phyloP scores from a whole-genome alignment of 2,113 vertebrate genomes.

The Peucedramus taeniatus region DNA sequence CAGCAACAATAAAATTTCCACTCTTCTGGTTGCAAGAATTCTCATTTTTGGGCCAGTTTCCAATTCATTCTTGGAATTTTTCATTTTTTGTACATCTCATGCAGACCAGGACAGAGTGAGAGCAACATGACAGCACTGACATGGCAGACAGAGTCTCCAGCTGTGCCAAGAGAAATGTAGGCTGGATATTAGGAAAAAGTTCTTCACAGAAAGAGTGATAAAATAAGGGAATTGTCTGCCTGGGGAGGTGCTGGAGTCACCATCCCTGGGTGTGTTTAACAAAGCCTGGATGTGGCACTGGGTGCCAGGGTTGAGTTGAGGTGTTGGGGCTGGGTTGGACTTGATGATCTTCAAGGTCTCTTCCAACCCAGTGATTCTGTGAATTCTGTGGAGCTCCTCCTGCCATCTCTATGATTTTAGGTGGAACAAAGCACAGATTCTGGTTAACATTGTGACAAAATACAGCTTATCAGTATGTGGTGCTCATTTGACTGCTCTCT shows the following conservation, averaged over 20 bases:
- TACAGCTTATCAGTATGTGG: not conserved
- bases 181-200: too few relatives aligned
- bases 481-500: not conserved
- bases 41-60: not conserved
- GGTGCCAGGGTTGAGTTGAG: too few relatives aligned
- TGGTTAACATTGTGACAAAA: not conserved
- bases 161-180: not conserved
- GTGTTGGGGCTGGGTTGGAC: too few relatives aligned
- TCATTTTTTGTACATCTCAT: not conserved
- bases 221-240: too few relatives aligned
- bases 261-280: too few relatives aligned
- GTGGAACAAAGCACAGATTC: not conserved
- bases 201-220: too few relatives aligned
- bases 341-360: too few relatives aligned
- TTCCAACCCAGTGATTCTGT: too few relatives aligned
- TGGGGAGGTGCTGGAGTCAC: rapidly evolving
- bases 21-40: not conserved
- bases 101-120: not conserved
- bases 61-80: not conserved
- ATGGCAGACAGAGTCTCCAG: not conserved
- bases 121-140: not conserved
- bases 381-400: not conserved
- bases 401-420: not conserved
- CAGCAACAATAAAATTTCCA: not conserved
- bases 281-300: too few relatives aligned